Percentiles rank a stretch among this genome's conserved stretches.
Conservation (phyloP, 2,113 vertebrate species). For the Pionites leucogaster region DNA sequence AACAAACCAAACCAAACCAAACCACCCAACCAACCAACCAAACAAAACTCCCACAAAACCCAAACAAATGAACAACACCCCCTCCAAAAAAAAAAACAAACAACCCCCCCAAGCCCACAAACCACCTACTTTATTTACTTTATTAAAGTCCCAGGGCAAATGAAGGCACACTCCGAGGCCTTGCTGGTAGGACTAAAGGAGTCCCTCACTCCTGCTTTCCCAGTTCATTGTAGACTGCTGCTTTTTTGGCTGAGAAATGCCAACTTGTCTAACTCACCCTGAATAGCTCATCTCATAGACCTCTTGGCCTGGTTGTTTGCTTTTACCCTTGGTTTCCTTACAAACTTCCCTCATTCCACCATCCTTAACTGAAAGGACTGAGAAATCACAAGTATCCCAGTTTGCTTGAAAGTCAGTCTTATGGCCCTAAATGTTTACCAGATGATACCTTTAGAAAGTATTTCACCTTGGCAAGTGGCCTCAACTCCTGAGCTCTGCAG, state of each 20-base stretch:
- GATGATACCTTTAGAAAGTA: not conserved
- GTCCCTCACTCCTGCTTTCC: not conserved
- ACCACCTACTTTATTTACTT: not conserved
- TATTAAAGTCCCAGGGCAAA: not conserved
- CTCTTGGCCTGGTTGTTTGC: not conserved
- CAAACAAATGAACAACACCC: not conserved
- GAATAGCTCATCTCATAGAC: not conserved
- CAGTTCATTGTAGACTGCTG: not conserved
- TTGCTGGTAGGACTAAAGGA: rapidly evolving
- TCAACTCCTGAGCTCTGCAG: not conserved
- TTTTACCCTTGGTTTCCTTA: not conserved
- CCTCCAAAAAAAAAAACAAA: too few species aligned
- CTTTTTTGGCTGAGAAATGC: not conserved
- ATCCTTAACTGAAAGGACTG: not conserved
- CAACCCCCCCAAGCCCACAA: not conserved
- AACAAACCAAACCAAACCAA: not conserved
- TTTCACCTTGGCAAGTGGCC: not conserved
- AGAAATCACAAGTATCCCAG: not conserved
- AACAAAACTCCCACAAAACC: not conserved
- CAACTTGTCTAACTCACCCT: not conserved
- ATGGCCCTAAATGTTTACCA: not conserved
- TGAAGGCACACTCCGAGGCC: not conserved
- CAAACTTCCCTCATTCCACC: not conserved
- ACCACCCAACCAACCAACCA: rapidly evolving
- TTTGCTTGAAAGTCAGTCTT: not conserved